A percentile compares a stretch with the other conserved stretches of the same genome.
These are phyloP conservation scores for Eulemur mongoz DNA, from an alignment of 2,797 vertebrate species.

Conservation along the genomic window DNA sequence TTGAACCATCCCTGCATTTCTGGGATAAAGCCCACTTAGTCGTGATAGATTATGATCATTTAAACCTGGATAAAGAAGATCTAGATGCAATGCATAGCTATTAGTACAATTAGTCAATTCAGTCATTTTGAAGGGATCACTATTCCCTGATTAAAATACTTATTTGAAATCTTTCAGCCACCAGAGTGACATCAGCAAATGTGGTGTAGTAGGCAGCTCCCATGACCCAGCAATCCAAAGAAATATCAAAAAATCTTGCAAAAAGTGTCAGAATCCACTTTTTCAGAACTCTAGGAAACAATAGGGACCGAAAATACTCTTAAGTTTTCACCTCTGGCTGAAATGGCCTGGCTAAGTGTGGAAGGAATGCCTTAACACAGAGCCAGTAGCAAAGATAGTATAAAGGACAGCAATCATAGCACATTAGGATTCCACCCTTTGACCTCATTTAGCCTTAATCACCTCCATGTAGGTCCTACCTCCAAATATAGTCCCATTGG, in stretches of 20 bases:
- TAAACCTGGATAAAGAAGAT: neutral
- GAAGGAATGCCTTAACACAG: neutral
- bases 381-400: neutral
- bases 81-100: neutral
- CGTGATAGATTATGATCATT: neutral
- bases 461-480: neutral
- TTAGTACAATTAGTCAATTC: neutral
- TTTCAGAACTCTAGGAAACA: neutral
- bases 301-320: too few relatives aligned
- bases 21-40: too few relatives aligned
- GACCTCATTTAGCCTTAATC: neutral
- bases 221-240: neutral
- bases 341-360: neutral
- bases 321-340: neutral
- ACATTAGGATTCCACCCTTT: neutral
- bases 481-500: neutral
- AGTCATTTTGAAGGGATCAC: neutral
- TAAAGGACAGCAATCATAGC: neutral
- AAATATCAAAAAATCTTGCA: neutral
- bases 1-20: too few relatives aligned
- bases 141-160: neutral
- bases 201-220: fast-evolving
- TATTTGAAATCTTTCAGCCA: neutral
- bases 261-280: neutral
- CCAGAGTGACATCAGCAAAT: neutral